Base-by-base conservation (phyloP, 2,888 invertebrate species). In the Thereva unica region DNA sequence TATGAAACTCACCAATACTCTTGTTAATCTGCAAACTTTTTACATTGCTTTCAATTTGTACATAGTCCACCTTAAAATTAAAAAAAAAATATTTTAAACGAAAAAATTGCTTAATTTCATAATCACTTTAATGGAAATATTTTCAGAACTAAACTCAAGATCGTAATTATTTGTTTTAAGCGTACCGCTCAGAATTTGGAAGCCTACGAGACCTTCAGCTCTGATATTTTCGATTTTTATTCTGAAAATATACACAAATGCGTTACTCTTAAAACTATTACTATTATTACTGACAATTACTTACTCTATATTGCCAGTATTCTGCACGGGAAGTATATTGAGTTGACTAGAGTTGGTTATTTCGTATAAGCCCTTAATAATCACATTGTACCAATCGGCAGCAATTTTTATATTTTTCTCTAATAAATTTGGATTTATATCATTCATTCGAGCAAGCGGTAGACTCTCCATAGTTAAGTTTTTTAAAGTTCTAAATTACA, bases 331-430 rank as follows among this genome's bases (percentile, higher is more conserved):
- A 3, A 69, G n/a, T 12, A 68, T 10, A 50, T 66, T 63, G n/a
- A 68, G 59, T 59, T 66, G 69, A 69, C 67, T 66, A 66, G 68
- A 47, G 52, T 69, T 68, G 5, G 57, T 63, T 64, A 69, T 68
- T 49, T 69, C 67, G 55, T 66, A 69, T 37, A 64, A 56, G 59
- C 67, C 67, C 10, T 42, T 53, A 5, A 69, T n/a, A n/a, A 23
- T 23, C 38, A 68, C 59, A 50, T 66, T 67, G 8, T 69, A 64
- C 69, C 69, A 69, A 45, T 69, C 69, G 35, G 65, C 64, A 6
- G 64, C 56, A 23, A 69, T 59, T 40, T 44, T 40, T 38, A 69
- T 34, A 67, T 66, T 44, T 57, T 64, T 63, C 35, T 69, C 69
- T 8, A 49, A 53, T 54, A 69, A 66, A 59, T 68, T 68, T 10